Percentiles rank a stretch among this genome's conserved stretches.
These are phyloP conservation scores for Tenthredo livida DNA, from an alignment of 2,888 invertebrate genomes.

Conservation along the genomic window DNA sequence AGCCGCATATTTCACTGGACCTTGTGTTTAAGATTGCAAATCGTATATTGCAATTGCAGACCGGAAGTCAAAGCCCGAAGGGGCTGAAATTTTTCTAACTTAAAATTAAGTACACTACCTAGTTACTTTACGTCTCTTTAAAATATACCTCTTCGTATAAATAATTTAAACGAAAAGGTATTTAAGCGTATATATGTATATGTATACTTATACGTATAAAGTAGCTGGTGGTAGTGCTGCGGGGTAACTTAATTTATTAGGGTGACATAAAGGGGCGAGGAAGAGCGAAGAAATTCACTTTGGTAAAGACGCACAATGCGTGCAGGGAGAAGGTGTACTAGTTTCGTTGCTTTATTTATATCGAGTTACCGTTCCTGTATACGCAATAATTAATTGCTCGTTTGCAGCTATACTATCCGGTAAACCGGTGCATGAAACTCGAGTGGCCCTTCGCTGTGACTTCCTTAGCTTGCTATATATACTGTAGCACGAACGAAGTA, in stretches of 20 bases:
- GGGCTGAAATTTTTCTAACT: not conserved
- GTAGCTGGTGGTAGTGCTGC: too few relatives aligned
- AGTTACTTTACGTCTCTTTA: not conserved
- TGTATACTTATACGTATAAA: too few relatives aligned
- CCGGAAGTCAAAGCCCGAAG: not conserved
- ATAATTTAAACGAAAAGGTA: not conserved
- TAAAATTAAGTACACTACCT: not conserved
- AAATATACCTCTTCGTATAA: not conserved
- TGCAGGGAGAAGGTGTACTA: not conserved
- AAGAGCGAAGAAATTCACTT: not conserved
- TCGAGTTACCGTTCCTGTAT: constrained; percentile 57
- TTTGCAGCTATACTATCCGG: constrained; percentile 69
- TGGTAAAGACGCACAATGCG: constrained; percentile 60
- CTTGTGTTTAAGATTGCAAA: not conserved
- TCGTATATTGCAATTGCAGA: not conserved
- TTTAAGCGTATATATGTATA: not conserved
- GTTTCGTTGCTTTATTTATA: not conserved
- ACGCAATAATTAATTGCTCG: constrained; percentile 75
- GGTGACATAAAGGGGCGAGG: constrained; percentile 23
- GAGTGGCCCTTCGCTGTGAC: not conserved
- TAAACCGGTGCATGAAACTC: constrained; percentile 22
- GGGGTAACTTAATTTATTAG: constrained; percentile 27
- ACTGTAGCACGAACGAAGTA: not conserved
- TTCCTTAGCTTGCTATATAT: not conserved
- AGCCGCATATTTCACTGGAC: not conserved